Percentiles rank a stretch among this genome's conserved stretches.
Conservation (phyloP, 2,113 vertebrate species). For the Malurus melanocephalus region DNA sequence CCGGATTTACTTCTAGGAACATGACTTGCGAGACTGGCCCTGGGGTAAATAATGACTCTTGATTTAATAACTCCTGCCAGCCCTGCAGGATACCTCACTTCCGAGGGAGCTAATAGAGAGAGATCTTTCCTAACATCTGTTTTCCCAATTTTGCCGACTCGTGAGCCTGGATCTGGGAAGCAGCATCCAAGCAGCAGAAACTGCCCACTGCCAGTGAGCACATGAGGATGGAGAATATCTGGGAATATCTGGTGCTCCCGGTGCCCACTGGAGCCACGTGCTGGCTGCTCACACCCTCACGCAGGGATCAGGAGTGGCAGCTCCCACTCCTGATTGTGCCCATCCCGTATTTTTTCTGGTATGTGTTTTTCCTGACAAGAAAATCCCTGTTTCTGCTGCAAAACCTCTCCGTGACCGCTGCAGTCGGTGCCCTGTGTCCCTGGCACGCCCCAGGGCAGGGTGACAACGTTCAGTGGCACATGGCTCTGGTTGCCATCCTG, state of each 20-base stretch:
- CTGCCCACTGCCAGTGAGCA: rapidly evolving
- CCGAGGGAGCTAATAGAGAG: background rate
- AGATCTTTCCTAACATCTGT: background rate
- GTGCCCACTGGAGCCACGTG: rapidly evolving
- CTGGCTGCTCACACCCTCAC: rapidly evolving
- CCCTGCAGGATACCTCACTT: constrained; percentile 5
- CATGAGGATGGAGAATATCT: background rate
- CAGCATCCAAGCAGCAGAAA: background rate
- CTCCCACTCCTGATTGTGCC: rapidly evolving
- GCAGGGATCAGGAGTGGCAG: background rate
- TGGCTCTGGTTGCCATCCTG: background rate
- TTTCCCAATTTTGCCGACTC: background rate
- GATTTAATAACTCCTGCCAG: constrained; percentile 7
- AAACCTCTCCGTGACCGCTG: rapidly evolving
- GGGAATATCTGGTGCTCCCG: rapidly evolving
- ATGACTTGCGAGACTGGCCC: background rate
- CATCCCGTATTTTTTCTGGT: rapidly evolving
- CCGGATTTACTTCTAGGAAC: background rate
- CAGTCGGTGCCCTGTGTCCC: rapidly evolving
- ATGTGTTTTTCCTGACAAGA: rapidly evolving
- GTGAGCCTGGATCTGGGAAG: background rate
- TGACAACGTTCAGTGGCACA: rapidly evolving
- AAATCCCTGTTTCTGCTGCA: background rate
- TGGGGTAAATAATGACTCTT: constrained; percentile 13
- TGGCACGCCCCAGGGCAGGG: background rate